Base-by-base conservation (phyloP, 2,888 invertebrate species). In the Trachelus iudaicus region DNA sequence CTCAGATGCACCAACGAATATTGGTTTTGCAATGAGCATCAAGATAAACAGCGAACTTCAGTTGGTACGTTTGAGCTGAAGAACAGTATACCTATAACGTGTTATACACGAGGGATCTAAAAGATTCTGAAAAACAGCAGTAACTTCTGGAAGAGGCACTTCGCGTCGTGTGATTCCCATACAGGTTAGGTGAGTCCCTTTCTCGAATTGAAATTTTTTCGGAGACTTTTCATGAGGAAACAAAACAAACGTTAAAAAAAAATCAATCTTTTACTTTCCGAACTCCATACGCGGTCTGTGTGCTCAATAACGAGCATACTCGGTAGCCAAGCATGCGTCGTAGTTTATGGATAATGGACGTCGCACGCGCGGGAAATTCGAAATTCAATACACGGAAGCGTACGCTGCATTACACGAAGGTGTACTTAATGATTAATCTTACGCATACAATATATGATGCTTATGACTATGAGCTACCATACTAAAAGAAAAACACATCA, bases 1-100 rank as follows among this genome's bases (percentile, higher is more conserved):
- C 92, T 92, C 92, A 92, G 92, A 93, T 23, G 23, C 92, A 93
- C 93, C 93, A 93, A 92, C 92, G 92, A 93, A 92, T 93, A 93
- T 93, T 93, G 93, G 93, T 92, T 87, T 89, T 91, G 92, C 92
- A 31, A 77, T 33, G 2, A 23, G 33, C 93, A 93, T 93, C 93
- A 93, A 93, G 93, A 93, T 0, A 23, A 56, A 56, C 23, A 23
- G 56, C 23, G 23, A 23, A 56, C 56, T 56, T 56, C 56, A 56
- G 56, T 56, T 56, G 56, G 9, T 23, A 56, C 23, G 23, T 56
- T 23, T 56, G 23, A 56, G 56, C 9, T 56, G 56, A 56, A 56
- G 23, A 6, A 23, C 23, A 23, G 56, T 56, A 56, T 56, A 56
- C 9, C 23, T 56, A 56, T 2, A 23, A 23, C 56, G 9, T 56